Conservation (phyloP, 1,140 invertebrate genomes). For the Copidosoma floridanum region DNA sequence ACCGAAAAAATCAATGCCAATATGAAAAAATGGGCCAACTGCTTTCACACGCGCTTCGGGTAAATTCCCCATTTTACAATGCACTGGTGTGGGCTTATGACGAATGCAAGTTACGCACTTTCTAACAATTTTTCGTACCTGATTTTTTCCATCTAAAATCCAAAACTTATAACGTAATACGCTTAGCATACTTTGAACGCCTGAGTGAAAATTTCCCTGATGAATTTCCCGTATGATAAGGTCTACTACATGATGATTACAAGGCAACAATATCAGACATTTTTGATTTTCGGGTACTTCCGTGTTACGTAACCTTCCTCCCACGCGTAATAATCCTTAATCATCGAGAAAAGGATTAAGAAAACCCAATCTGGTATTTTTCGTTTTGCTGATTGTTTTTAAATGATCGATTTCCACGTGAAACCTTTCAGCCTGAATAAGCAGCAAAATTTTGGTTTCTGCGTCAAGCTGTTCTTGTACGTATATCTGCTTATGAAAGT, state of each 20-base stretch:
- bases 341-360: too few species aligned
- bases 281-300: constrained; percentile 37
- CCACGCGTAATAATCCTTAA: constrained; percentile 43
- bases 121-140: neutral
- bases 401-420: too few species aligned
- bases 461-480: too few species aligned
- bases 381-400: too few species aligned
- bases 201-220: too few species aligned
- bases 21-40: neutral
- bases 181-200: too few species aligned
- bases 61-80: neutral
- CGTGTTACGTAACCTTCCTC: constrained; percentile 40
- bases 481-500: too few species aligned
- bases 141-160: neutral
- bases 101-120: neutral
- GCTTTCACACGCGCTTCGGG: neutral
- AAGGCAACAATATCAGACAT: constrained; percentile 49
- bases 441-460: too few species aligned
- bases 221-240: constrained; percentile 31
- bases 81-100: neutral
- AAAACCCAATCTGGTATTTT: too few species aligned
- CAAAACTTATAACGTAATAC: too few species aligned
- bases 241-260: constrained; percentile 30
- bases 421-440: too few species aligned
- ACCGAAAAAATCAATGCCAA: neutral